phyloP scores from a whole-genome alignment of 2,113 vertebrate genomes.

The Trichomycterus rosablanca region DNA sequence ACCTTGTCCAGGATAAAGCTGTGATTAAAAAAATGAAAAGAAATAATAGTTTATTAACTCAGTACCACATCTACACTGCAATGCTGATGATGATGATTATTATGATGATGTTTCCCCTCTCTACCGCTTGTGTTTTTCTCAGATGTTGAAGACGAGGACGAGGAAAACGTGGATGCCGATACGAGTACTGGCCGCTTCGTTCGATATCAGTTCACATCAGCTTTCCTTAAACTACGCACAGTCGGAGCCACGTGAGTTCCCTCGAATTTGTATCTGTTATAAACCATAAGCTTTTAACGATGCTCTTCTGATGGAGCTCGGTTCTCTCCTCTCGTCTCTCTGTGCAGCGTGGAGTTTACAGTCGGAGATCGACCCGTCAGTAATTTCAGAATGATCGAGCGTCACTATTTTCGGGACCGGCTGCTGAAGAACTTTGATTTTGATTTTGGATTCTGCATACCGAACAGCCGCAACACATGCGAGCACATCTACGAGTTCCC shows the following conservation, averaged over 20 bases:
- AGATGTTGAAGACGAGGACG: conserved; percentile 78
- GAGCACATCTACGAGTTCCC: conserved; percentile 99
- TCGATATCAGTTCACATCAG: conserved; percentile 96
- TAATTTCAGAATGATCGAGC: conserved; percentile 96
- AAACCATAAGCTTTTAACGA: background rate
- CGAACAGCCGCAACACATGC: conserved; percentile 94
- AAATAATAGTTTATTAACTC: no score
- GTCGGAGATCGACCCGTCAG: conserved; percentile 90
- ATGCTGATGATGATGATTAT: no score
- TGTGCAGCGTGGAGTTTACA: conserved; percentile 90
- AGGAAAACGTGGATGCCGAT: conserved; percentile 76
- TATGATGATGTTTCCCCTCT: background rate
- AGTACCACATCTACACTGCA: no score
- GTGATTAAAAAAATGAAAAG: no score
- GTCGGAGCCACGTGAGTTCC: conserved; percentile 93
- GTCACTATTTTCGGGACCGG: conserved; percentile 93
- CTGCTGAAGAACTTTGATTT: conserved; percentile 98
- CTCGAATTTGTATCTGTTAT: background rate
- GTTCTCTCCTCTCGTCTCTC: conserved; percentile 1
- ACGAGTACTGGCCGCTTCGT: conserved; percentile 89
- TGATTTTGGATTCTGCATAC: conserved; percentile 98
- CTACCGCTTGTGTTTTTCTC: background rate
- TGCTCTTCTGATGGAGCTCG: no score
- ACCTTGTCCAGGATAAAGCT: no score
- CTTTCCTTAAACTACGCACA: conserved; percentile 87